These are phyloP conservation scores for Sebastes ruberrimus DNA, from an alignment of 2,797 vertebrate species.

Conservation along the genomic window DNA sequence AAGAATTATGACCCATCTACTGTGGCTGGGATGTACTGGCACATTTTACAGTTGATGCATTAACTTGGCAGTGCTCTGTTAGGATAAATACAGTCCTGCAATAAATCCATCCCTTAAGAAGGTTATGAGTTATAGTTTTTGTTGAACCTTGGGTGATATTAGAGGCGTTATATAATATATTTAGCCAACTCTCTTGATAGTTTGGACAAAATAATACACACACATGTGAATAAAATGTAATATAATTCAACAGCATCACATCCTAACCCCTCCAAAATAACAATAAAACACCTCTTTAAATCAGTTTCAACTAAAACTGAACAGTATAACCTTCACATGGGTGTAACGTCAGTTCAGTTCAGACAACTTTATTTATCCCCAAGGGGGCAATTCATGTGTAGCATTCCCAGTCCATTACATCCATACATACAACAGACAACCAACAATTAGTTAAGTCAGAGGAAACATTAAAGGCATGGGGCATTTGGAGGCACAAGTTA, in stretches of 20 bases:
- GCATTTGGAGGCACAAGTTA: no score
- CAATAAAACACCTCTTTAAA: background rate
- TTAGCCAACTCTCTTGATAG: background rate
- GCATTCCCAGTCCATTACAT: no score
- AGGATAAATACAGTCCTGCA: background rate
- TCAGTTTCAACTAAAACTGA: background rate
- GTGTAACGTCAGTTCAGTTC: background rate
- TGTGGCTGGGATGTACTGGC: no score
- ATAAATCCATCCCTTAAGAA: no score
- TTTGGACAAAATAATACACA: background rate
- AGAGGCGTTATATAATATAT: background rate
- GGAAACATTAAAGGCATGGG: no score
- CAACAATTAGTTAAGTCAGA: no score
- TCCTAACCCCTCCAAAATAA: background rate
- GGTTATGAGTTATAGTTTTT: background rate
- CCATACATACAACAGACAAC: no score
- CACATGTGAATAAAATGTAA: background rate
- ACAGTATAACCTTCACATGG: background rate
- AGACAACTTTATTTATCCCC: no score
- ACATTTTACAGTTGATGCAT: no score
- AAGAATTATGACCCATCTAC: no score
- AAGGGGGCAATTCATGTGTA: no score
- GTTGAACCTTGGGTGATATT: background rate
- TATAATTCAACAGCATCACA: background rate
- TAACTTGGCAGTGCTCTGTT: background rate